Conservation (phyloP, 35 echinoderm and acorn worm genomes). For the Anneissia japonica region DNA sequence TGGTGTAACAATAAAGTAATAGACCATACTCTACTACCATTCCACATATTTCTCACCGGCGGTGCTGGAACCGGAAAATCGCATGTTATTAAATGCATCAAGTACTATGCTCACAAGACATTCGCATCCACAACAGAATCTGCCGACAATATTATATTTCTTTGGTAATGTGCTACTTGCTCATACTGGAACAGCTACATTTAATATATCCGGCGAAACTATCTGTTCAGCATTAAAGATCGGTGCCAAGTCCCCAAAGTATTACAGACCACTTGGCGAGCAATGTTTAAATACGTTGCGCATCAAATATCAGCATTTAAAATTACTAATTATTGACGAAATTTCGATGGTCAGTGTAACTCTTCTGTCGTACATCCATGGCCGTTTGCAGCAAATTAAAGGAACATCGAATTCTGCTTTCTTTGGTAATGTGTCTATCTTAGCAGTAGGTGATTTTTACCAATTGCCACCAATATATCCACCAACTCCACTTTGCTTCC, state of each 20-base stretch:
- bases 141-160: slow-evolving; percentile 28
- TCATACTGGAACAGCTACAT: slow-evolving; percentile 62
- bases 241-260: neutral
- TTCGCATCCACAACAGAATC: neutral
- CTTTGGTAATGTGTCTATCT: neutral
- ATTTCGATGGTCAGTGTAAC: slow-evolving; percentile 27
- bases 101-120: neutral
- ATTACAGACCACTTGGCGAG: neutral
- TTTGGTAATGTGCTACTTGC: slow-evolving; percentile 56
- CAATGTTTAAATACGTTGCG: neutral
- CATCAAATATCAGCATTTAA: neutral
- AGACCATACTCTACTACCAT: neutral
- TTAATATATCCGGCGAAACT: slow-evolving; percentile 37
- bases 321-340: slow-evolving; percentile 26
- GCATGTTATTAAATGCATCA: slow-evolving; percentile 39
- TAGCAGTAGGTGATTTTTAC: slow-evolving; percentile 32
- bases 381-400: slow-evolving; percentile 19
- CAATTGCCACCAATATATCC: neutral
- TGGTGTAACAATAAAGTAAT: neutral
- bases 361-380: slow-evolving; percentile 6
- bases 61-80: slow-evolving; percentile 29
- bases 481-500: neutral
- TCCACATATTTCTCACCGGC: slow-evolving; percentile 38
- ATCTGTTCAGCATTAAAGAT: slow-evolving; percentile 9
- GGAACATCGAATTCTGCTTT: neutral